These are phyloP conservation scores for Automeris io DNA, from an alignment of 2,888 invertebrate species.

Conservation along the genomic window DNA sequence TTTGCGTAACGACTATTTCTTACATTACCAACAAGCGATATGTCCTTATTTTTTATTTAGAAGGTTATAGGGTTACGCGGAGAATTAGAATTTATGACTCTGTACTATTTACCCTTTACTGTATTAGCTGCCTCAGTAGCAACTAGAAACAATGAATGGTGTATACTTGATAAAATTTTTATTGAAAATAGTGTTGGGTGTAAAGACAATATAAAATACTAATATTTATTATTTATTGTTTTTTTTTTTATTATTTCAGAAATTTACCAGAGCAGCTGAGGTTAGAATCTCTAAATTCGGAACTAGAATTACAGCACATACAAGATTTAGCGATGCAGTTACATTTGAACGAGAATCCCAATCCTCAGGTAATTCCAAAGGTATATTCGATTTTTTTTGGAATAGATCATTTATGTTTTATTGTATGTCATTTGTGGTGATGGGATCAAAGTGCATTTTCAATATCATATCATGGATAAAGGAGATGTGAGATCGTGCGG, in stretches of 20 bases:
- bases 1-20: too few species aligned
- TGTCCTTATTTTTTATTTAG: too few species aligned
- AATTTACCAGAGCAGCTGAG: slow-evolving; percentile 79
- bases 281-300: slow-evolving; percentile 81
- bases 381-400: slow-evolving; percentile 2
- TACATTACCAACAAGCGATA: too few species aligned
- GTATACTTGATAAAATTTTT: too few species aligned
- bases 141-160: too few species aligned
- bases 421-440: neutral
- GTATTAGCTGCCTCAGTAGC: too few species aligned
- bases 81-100: too few species aligned
- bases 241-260: slow-evolving; percentile 38
- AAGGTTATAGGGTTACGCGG: too few species aligned
- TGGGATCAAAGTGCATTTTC: neutral
- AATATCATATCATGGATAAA: too few species aligned
- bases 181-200: too few species aligned
- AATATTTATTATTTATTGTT: neutral
- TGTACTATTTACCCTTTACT: too few species aligned
- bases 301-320: slow-evolving; percentile 80
- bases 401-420: neutral
- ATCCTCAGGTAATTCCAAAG: slow-evolving; percentile 77
- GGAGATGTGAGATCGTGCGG: too few species aligned
- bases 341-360: slow-evolving; percentile 93
- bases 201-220: neutral
- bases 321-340: slow-evolving; percentile 90